A percentile compares a stretch with the other conserved stretches of the same genome.
Conservation (phyloP, 2,888 invertebrate species). For the Ormia ochracea region DNA sequence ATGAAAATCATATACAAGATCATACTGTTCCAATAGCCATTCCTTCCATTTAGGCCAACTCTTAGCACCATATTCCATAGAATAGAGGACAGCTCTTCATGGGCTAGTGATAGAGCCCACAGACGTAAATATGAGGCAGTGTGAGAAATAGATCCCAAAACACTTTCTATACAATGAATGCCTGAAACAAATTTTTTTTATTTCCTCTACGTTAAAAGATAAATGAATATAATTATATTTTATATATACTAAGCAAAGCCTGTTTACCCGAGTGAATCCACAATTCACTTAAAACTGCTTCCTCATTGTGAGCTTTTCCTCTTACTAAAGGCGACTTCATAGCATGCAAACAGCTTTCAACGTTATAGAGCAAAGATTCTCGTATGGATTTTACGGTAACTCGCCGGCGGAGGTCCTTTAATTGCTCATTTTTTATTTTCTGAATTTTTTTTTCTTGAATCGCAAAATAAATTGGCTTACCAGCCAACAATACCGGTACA, state of each 20-base stretch:
- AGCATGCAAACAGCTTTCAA: constrained; percentile 46
- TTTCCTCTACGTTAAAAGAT: no score
- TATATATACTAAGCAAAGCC: not conserved
- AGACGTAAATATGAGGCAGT: constrained; percentile 98
- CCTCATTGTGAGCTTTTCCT: constrained; percentile 49
- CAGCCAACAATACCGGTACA: constrained; percentile 93
- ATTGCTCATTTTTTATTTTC: constrained; percentile 52
- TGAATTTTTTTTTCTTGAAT: constrained; percentile 78
- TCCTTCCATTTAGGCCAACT: constrained; percentile 81
- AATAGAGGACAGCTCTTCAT: constrained; percentile 93
- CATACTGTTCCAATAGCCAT: constrained; percentile 79
- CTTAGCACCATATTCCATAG: constrained; percentile 94
- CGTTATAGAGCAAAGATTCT: constrained; percentile 63
- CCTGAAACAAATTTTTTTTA: constrained; percentile 51
- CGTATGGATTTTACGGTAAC: constrained; percentile 64
- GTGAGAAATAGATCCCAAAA: constrained; percentile 93
- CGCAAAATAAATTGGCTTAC: constrained; percentile 88
- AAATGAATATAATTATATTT: not conserved
- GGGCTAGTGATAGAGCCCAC: constrained; percentile 98
- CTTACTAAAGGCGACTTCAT: constrained; percentile 65
- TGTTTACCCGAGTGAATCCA: constrained; percentile 71
- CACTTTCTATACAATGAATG: constrained; percentile 82
- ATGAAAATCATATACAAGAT: constrained; percentile 89
- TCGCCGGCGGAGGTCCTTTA: constrained; percentile 20
- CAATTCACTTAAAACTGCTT: constrained; percentile 66